Evolutionary conservation across 2,113 vertebrate species (phyloP), one percentile per base, ranked within the genome.

Genomic region (Tauraco erythrolophus): DNA sequence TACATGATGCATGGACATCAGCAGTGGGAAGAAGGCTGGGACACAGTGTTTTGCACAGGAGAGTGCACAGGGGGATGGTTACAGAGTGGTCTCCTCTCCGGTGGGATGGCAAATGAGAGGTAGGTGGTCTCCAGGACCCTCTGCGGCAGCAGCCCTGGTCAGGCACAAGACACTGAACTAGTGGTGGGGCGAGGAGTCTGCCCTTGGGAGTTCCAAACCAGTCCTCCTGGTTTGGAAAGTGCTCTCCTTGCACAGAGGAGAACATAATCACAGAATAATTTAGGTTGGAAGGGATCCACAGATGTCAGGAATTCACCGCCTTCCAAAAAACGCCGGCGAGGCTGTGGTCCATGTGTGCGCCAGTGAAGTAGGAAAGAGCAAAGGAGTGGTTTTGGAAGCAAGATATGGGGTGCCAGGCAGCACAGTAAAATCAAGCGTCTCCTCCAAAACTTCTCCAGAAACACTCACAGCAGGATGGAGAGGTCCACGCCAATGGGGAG

Each of bases 41-140:
- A 43, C 50, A 6, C 0, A 0, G 3, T 14, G 10, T 4, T 4
- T 1, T 76, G 81, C 11, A 21, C 56, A 17, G 45, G 7, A 33
- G 28, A 7, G 41, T 19, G 15, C 48, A 14, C 24, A 30, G 45
- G 4, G 3, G 4, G 6, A 10, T 11, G 50, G 21, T 39, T 61
- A 33, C 37, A 41, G 51, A 79, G 8, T 4, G 0, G 5, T 54
- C 37, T 37, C 8, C 43, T 46, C 37, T 54, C 57, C 39, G 18
- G 16, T 2, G 1, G 53, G 28, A 22, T 2, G 3, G 57, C 48
- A 64, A 21, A 48, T 2, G 43, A 64, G 28, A 27, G 11, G n/a
- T 13, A 84, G 11, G 7, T 51, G 45, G 54, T 76, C 33, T 14
- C 8, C 16, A 6, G 28, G 25, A 70, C 39, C 35, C 48, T 71